These are phyloP conservation scores for Agapetus fuscipes DNA, from an alignment of 2,888 invertebrate genomes.

Conservation along the genomic window DNA sequence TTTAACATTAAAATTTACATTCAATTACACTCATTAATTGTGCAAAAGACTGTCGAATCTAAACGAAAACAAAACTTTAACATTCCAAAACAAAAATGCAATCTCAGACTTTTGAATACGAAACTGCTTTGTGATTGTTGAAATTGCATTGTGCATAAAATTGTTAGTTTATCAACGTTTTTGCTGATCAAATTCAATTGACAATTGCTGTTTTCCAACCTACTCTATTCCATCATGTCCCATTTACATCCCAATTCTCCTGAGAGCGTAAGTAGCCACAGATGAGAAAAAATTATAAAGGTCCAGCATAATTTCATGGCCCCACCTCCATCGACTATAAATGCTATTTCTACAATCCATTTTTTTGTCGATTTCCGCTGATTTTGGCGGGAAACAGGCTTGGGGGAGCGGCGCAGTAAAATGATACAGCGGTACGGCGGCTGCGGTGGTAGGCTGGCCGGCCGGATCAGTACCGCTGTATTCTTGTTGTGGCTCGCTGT, in stretches of 20 bases:
- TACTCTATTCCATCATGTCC: too few relatives aligned
- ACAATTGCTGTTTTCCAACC: too few relatives aligned
- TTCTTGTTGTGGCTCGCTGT: conserved; percentile 18
- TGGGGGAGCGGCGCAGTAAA: conserved; percentile 17
- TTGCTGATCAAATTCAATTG: too few relatives aligned
- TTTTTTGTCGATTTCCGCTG: conserved; percentile 20
- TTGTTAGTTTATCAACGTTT: too few relatives aligned
- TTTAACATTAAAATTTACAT: too few relatives aligned
- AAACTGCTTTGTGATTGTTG: too few relatives aligned
- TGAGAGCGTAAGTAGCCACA: not conserved
- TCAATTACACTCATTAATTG: not conserved
- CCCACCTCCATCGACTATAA: conserved; percentile 12
- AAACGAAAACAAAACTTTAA: not conserved
- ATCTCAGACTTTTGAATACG: too few relatives aligned
- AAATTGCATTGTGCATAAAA: too few relatives aligned
- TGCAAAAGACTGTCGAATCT: not conserved
- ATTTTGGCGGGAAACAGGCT: conserved; percentile 15
- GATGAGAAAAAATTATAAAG: too few relatives aligned
- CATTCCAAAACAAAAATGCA: too few relatives aligned
- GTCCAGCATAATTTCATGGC: not conserved
- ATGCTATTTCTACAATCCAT: conserved; percentile 21
- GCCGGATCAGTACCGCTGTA: conserved; percentile 20
- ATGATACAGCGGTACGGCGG: conserved; percentile 22
- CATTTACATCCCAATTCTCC: not conserved
- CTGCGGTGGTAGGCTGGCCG: conserved; percentile 19